Conservation (phyloP, 2,797 vertebrate species). For the Leptatherina wallacei region DNA sequence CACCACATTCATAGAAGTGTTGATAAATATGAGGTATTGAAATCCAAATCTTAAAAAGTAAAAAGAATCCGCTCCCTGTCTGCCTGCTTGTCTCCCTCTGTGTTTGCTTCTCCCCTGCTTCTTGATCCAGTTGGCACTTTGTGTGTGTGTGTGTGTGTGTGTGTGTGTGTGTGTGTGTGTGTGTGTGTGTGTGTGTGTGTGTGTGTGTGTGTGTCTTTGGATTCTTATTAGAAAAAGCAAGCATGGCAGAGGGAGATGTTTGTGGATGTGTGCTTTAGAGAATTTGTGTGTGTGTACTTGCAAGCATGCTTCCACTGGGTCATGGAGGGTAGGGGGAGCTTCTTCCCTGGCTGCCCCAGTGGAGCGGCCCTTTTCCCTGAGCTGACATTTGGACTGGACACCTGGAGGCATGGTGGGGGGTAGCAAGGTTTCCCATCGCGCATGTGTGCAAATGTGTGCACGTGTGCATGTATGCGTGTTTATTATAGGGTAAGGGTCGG, state of each 20-base stretch:
- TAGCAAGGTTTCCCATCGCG: conserved; percentile 53
- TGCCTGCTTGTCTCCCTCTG: background rate
- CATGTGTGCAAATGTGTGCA: conserved; percentile 30
- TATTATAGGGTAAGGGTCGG: conserved; percentile 36
- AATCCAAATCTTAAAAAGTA: background rate
- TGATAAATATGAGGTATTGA: conserved; percentile 20
- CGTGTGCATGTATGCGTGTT: conserved; percentile 17
- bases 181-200: conserved; percentile 22
- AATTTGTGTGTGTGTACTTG: background rate
- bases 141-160: conserved; percentile 12
- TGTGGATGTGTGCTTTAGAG: conserved; percentile 7
- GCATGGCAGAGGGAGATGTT: conserved; percentile 29
- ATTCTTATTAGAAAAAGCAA: conserved; percentile 55
- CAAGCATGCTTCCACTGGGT: conserved; percentile 47
- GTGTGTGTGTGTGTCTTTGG: conserved; percentile 33
- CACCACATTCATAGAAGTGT: conserved; percentile 20
- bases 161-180: conserved; percentile 19
- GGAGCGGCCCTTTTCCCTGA: conserved; percentile 72
- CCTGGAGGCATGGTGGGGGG: conserved; percentile 77
- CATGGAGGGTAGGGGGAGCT: conserved; percentile 40
- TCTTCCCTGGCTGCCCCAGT: conserved; percentile 65
- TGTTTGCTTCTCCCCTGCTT: conserved; percentile 23
- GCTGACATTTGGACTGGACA: conserved; percentile 83
- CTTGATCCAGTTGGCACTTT: conserved; percentile 51
- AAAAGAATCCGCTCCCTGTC: background rate